Base-by-base conservation (phyloP, 92 coral and sea anemone genomes). In the Parazoanthus darwini region DNA sequence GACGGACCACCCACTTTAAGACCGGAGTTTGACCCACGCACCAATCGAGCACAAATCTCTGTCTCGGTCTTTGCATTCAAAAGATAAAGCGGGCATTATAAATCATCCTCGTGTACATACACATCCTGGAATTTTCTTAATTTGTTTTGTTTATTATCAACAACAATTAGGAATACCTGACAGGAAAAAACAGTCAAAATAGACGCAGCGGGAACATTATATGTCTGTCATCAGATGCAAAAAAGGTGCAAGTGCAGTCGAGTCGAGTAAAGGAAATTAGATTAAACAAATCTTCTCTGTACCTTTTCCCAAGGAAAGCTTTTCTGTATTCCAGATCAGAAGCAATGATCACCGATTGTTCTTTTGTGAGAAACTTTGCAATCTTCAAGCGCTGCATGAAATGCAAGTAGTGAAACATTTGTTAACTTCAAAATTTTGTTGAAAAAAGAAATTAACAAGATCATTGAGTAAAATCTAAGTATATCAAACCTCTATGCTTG, bases 141-240 rank as follows among this genome's bases (percentile, higher is more conserved):
- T 84, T 84, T 84, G 87, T 70, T 84, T 84, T 66, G 87, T 44
- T 84, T 70, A 46, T 71, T 43, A 39, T 82, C 78, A 70, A 84
- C 79, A 80, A 84, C 48, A 84, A 84, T 71, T 71, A 25, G 37
- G 73, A 68, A 59, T 71, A 84, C 66, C 67, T 84, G 87, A 48
- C 85, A 71, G 78, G 78, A 35, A 71, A 11, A 29, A 70, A 51
- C 44, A 84, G 65, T 84, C 78, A 70, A 84, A 84, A 84, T 51
- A 84, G 79, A 46, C 26, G 23, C 78, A 44, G 43, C 36, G 14
- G 33, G 29, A 44, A 39, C 43, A 50, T 18, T 26, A 63, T 20
- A 63, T 63, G 43, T 46, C 37, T 43, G 56, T 68, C 54, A 79
- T 79, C 83, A 48, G 83, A 79, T 77, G 16, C 22, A 46, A 36